Conservation (phyloP, 1,140 invertebrate species). For the Myzus persicae region DNA sequence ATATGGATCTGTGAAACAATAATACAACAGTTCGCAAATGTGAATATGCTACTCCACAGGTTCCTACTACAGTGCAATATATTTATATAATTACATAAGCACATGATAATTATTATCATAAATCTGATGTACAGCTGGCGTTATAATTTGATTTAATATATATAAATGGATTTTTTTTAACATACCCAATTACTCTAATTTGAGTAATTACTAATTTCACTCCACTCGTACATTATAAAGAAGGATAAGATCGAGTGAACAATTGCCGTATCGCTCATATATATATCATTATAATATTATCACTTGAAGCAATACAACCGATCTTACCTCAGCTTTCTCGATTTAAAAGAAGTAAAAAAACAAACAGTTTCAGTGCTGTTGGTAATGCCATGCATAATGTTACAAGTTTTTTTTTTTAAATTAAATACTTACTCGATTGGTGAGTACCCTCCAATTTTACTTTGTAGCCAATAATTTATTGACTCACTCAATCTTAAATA, state of each 20-base stretch:
- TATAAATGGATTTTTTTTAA: neutral
- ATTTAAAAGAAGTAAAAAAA: neutral
- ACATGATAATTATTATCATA: neutral
- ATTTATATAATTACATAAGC: neutral
- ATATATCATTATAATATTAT: neutral
- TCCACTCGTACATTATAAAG: neutral
- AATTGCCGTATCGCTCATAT: neutral
- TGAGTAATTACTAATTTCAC: neutral
- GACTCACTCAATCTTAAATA: neutral
- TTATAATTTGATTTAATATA: neutral
- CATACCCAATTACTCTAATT: neutral
- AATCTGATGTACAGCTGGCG: neutral
- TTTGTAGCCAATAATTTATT: no score
- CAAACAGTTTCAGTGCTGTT: neutral
- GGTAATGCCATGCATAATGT: neutral
- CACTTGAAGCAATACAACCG: neutral
- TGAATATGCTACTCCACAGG: neutral
- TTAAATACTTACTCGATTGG: neutral
- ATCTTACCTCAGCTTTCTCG: neutral
- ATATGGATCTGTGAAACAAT: neutral
- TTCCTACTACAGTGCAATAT: neutral
- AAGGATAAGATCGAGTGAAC: neutral
- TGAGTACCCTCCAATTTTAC: no score
- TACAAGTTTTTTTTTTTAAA: neutral
- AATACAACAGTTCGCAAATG: neutral